Conservation (phyloP, 2,888 invertebrate genomes). For the Emmelina monodactyla region DNA sequence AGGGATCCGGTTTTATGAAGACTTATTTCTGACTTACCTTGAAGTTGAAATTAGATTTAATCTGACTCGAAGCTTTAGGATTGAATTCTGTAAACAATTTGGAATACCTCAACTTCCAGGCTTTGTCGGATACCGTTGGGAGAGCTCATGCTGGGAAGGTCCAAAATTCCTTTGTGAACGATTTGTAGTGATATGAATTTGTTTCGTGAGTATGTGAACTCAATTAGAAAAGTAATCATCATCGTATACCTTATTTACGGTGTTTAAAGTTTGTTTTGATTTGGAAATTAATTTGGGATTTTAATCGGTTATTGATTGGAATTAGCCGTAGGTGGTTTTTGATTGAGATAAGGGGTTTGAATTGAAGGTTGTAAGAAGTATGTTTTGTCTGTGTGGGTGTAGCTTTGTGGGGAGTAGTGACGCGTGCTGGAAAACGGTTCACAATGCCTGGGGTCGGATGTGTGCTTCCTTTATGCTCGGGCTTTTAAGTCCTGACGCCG, state of each 20-base stretch:
- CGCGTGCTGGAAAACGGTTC: too few species aligned
- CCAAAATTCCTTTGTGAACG: conserved; percentile 60
- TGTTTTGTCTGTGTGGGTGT: too few species aligned
- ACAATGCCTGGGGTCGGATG: conserved; percentile 24
- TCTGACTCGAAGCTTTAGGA: conserved; percentile 64
- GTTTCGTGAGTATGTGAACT: conserved; percentile 31
- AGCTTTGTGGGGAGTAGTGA: too few species aligned
- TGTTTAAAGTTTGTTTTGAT: too few species aligned
- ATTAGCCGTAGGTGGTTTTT: too few species aligned
- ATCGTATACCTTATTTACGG: too few species aligned
- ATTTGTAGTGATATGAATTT: conserved; percentile 55
- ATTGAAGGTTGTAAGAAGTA: too few species aligned
- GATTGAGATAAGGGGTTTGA: too few species aligned
- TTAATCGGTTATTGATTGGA: too few species aligned
- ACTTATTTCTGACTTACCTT: conserved; percentile 67
- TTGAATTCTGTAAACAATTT: conserved; percentile 68
- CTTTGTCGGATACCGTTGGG: conserved; percentile 60
- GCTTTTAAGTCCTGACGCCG: conserved; percentile 35
- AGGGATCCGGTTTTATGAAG: conserved; percentile 66
- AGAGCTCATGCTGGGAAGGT: conserved; percentile 56
- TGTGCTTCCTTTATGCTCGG: conserved; percentile 34
- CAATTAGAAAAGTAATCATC: conserved; percentile 22
- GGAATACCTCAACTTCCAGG: conserved; percentile 62
- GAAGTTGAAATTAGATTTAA: conserved; percentile 67
- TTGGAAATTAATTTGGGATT: too few species aligned